Evolutionary conservation across 2,888 invertebrate species (phyloP).

Genomic region (Melitaea athalia): DNA sequence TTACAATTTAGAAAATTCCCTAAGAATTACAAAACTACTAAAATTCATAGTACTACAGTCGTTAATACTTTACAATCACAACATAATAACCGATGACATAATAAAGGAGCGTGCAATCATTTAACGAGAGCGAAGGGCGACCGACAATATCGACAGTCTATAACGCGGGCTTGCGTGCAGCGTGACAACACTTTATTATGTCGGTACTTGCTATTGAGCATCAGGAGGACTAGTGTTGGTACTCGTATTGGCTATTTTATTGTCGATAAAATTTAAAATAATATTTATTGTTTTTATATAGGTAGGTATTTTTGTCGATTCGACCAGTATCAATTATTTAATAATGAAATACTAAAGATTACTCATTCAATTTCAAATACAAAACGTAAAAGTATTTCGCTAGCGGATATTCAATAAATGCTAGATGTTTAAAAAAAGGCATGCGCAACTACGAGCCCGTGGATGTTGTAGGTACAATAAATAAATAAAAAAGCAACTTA

Average conservation of each 20-base stretch:
- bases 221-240: conserved; percentile 47
- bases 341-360: too few relatives aligned
- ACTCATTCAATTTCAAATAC: too few relatives aligned
- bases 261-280: neutral
- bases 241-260: neutral
- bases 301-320: neutral
- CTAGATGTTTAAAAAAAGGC: too few relatives aligned
- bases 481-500: too few relatives aligned
- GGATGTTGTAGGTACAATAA: too few relatives aligned
- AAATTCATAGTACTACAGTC: neutral
- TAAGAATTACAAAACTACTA: neutral
- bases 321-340: too few relatives aligned
- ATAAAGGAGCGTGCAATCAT: conserved; percentile 18
- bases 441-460: too few relatives aligned
- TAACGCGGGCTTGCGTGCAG: conserved; percentile 50
- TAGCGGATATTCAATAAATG: too few relatives aligned
- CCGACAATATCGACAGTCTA: conserved; percentile 44
- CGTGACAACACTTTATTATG: conserved; percentile 78
- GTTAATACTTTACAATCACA: neutral
- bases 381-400: too few relatives aligned
- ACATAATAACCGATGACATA: conserved; percentile 5
- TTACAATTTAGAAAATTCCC: too few relatives aligned
- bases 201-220: conserved; percentile 59
- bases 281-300: too few relatives aligned
- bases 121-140: conserved; percentile 39